phyloP scores from a whole-genome alignment of 2,888 invertebrate species.

The Diarsia brunnea region DNA sequence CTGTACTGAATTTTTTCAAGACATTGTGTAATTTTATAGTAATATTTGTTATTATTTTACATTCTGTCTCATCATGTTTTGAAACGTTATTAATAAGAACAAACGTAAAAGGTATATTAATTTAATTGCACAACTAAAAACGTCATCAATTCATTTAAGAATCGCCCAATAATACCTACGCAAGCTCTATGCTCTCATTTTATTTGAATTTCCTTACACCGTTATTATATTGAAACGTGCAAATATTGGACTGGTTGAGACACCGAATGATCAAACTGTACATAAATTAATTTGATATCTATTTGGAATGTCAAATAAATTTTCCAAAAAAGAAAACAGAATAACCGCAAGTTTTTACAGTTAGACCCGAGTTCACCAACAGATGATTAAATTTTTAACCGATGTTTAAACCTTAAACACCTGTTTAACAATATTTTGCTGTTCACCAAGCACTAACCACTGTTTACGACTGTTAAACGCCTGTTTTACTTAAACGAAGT shows the following conservation, averaged over 20 bases:
- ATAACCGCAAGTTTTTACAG: not conserved
- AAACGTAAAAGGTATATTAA: not conserved
- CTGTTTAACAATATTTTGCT: too few species aligned
- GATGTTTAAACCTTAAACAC: too few species aligned
- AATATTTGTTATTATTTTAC: not conserved
- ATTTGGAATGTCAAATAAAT: not conserved
- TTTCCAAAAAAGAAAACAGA: not conserved
- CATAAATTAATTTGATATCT: conserved; percentile 5
- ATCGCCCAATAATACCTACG: not conserved
- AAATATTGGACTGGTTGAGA: conserved; percentile 30
- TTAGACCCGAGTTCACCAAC: too few species aligned
- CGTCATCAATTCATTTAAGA: not conserved
- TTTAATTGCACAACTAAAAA: not conserved
- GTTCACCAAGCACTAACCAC: too few species aligned
- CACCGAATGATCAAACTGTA: conserved; percentile 6
- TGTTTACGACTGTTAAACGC: too few species aligned
- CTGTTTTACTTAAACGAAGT: too few species aligned
- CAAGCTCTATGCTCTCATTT: conserved; percentile 6
- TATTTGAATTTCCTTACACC: conserved; percentile 16
- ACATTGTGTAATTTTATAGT: conserved; percentile 1
- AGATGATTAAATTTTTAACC: too few species aligned
- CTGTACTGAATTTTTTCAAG: conserved; percentile 8
- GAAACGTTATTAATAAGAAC: not conserved
- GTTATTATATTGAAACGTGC: conserved; percentile 20
- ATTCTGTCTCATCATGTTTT: not conserved